Evolutionary conservation across 2,797 vertebrate species (phyloP).

Genomic region (Alosa sapidissima): DNA sequence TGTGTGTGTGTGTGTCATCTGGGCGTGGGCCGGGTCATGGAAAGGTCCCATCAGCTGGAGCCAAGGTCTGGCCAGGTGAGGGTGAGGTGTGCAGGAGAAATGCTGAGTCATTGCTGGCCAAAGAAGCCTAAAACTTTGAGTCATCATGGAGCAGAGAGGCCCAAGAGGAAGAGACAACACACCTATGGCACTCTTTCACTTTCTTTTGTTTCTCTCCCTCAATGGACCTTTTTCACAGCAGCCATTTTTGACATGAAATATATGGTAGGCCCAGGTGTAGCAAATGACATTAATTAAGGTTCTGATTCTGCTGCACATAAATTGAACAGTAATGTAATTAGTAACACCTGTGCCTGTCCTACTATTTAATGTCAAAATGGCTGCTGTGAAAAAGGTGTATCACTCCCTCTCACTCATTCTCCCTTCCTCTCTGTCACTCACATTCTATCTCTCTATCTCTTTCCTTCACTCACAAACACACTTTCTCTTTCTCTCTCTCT

Average conservation of each 20-base stretch:
- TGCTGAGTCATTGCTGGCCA: background rate
- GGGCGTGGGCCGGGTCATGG: background rate
- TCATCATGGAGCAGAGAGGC: background rate
- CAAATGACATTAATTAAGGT: too few relatives aligned
- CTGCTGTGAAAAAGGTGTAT: background rate
- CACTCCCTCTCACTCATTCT: background rate
- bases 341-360: too few relatives aligned
- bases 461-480: background rate
- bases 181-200: constrained; percentile 40
- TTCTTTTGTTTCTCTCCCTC: background rate
- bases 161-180: constrained; percentile 33
- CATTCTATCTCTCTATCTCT: background rate
- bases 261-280: too few relatives aligned
- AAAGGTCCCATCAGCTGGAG: constrained; percentile 1
- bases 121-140: background rate
- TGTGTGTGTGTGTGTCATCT: background rate
- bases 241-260: too few relatives aligned
- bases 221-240: too few relatives aligned
- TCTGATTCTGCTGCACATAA: too few relatives aligned
- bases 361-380: too few relatives aligned
- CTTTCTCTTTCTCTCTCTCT: background rate
- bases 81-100: background rate
- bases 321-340: too few relatives aligned
- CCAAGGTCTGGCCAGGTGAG: background rate
- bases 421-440: background rate